A percentile compares a stretch with the other conserved stretches of the same genome.
These are phyloP conservation scores for Andrena haemorrhoa DNA, from an alignment of 2,888 invertebrate species.

Conservation along the genomic window DNA sequence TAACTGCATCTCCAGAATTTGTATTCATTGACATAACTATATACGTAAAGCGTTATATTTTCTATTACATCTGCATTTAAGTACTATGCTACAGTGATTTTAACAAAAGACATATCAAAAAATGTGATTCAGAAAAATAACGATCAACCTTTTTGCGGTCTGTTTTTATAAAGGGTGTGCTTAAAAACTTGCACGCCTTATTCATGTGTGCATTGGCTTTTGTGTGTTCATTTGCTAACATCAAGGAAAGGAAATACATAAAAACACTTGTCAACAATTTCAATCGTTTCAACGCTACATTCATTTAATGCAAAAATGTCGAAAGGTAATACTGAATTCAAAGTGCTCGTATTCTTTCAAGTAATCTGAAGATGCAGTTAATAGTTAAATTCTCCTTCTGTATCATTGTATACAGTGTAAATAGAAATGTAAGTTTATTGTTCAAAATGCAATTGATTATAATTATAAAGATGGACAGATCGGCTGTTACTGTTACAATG, in stretches of 20 bases:
- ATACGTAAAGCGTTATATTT: constrained; percentile 19
- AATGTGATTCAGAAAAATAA: constrained; percentile 44
- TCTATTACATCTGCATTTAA: background rate
- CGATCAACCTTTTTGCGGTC: background rate
- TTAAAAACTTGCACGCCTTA: background rate
- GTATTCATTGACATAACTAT: constrained; percentile 19
- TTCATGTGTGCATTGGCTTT: background rate
- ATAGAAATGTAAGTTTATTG: constrained; percentile 56
- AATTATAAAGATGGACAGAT: constrained; percentile 49
- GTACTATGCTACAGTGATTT: constrained; percentile 15
- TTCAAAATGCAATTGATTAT: constrained; percentile 54
- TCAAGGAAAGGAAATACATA: too few relatives aligned
- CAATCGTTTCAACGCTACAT: background rate
- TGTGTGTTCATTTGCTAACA: too few relatives aligned
- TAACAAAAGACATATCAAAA: constrained; percentile 62
- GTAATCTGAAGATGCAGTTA: constrained; percentile 57
- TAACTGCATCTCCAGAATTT: constrained; percentile 57
- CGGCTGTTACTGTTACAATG: constrained; percentile 56
- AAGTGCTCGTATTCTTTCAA: constrained; percentile 23
- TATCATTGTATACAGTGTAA: constrained; percentile 62
- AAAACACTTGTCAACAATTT: too few relatives aligned
- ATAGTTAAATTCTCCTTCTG: constrained; percentile 36
- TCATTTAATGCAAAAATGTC: background rate
- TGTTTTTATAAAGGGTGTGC: background rate
- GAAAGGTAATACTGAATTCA: background rate